phyloP scores from a whole-genome alignment of 1,140 invertebrate species.

The Papilio aristodemus region DNA sequence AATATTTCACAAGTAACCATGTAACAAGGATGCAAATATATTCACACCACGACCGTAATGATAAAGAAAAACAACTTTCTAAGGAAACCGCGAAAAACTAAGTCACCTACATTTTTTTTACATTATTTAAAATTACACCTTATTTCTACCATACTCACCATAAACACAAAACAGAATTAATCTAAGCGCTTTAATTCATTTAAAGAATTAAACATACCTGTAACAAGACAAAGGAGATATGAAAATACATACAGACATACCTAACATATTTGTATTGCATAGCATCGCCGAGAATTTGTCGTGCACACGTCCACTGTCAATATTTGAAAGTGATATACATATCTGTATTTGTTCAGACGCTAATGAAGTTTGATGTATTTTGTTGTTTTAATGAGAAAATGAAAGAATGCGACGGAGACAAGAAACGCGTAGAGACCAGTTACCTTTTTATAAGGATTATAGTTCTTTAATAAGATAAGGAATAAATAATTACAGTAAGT shows the following conservation, averaged over 20 bases:
- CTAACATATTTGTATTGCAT: background rate
- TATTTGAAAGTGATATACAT: constrained; percentile 12
- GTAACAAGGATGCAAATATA: background rate
- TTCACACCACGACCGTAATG: background rate
- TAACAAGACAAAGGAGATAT: constrained; percentile 17
- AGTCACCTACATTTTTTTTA: background rate
- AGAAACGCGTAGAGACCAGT: background rate
- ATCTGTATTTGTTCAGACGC: constrained; percentile 18
- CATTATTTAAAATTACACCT: no score
- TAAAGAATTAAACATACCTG: background rate
- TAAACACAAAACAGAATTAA: no score
- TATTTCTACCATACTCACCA: no score
- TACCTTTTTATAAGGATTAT: no score
- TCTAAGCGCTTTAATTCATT: no score
- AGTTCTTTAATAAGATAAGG: no score
- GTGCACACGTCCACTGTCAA: constrained; percentile 11
- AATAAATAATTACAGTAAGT: no score
- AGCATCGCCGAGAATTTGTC: constrained; percentile 8
- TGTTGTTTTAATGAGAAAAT: background rate
- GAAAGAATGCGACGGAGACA: background rate
- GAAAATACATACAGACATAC: background rate
- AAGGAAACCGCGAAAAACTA: background rate
- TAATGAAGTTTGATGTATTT: background rate
- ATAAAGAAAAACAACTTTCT: background rate
- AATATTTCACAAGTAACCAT: background rate